phyloP scores from a whole-genome alignment of 2,888 invertebrate species.

The Drymonia ruficornis region DNA sequence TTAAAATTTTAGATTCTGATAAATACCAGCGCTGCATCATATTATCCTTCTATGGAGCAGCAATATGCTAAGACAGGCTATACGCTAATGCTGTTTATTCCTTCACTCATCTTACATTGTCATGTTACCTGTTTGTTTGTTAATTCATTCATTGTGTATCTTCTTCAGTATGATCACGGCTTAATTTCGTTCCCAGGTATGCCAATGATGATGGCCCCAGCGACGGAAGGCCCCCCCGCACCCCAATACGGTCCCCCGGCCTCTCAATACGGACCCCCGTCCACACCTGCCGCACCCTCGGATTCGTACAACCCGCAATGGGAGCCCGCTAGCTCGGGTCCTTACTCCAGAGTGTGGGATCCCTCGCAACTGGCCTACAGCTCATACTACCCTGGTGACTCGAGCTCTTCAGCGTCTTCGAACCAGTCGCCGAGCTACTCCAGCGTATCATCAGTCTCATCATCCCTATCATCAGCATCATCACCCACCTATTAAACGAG shows the following conservation, averaged over 20 bases:
- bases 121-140: too few relatives aligned
- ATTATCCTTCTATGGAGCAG: too few relatives aligned
- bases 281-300: conserved; percentile 85
- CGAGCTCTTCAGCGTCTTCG: conserved; percentile 82
- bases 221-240: conserved; percentile 84
- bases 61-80: too few relatives aligned
- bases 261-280: conserved; percentile 81
- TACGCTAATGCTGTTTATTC: too few relatives aligned
- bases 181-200: conserved; percentile 78
- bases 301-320: conserved; percentile 90
- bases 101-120: too few relatives aligned
- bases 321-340: conserved; percentile 89
- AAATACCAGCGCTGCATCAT: too few relatives aligned
- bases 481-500: conserved; percentile 58
- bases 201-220: conserved; percentile 88
- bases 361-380: conserved; percentile 88
- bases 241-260: conserved; percentile 89
- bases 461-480: conserved; percentile 70
- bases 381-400: conserved; percentile 88
- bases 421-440: conserved; percentile 82
- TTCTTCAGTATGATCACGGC: neutral
- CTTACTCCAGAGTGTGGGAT: conserved; percentile 92
- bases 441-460: conserved; percentile 77
- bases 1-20: too few relatives aligned
- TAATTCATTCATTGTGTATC: too few relatives aligned